Evolutionary conservation across 2,113 vertebrate genomes (phyloP), one percentile per base, ranked within the genome.

Genomic region (Pelmatolapia mariae): DNA sequence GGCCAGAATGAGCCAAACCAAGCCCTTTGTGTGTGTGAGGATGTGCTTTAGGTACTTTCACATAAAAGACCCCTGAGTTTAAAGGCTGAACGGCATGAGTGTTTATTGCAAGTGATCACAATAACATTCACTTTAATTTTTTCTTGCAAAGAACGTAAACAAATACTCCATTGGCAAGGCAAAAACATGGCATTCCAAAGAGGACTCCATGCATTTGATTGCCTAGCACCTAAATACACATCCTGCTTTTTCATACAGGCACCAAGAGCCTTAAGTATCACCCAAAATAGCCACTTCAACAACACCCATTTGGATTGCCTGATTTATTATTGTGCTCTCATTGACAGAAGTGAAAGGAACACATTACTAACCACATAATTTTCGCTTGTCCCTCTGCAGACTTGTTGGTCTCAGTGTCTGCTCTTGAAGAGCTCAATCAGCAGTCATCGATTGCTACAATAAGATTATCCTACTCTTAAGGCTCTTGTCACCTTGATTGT

Each of bases 401-500:
- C 47, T 81, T 26, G 33, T 11, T 54, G n/a, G 71, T 63, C 66
- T 81, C 68, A 71, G 29, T 5, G 56, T 43, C 12, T 50, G 45
- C 66, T 80, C 29, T 88, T 80, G 56, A 93, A 88, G 47, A 84
- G 88, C 87, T 84, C 86, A 94, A 92, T 95, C 92, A 90, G 73
- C 83, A 45, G 53, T 24, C 92, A 95, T 93, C 56, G 93, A 95
- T 94, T 86, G 86, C 88, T 89, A 19, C 88, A 92, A 94, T 93
- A 81, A 90, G 92, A 93, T 95, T 91, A 95, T 86, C 92, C 85
- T 29, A 13, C 82, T 93, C 86, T 87, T 93, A 94, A 94, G 84
- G 85, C 81, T 45, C 87, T 80, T 85, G 61, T 95, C 90, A 92
- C 92, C 92, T 93, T 94, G 91, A 93, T 92, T 92, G 90, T 92